Percentiles rank a stretch among this genome's conserved stretches.
Evolutionary conservation across 1,140 invertebrate genomes (phyloP).

Genomic region (Zeugodacus cucurbitae): DNA sequence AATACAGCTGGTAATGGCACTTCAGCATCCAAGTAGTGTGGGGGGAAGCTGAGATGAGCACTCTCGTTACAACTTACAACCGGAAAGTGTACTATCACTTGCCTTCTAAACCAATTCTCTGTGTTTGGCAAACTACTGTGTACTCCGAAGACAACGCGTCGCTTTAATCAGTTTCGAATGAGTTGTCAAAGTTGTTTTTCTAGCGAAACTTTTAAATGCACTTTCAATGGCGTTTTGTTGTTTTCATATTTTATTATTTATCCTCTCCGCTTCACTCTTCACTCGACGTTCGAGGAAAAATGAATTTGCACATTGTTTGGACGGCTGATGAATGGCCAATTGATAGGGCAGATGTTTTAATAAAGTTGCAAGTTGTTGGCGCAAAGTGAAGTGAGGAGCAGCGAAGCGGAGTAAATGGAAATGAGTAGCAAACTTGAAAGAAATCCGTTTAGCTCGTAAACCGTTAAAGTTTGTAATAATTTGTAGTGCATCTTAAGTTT

Average conservation of each 20-base stretch:
- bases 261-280: neutral
- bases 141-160: neutral
- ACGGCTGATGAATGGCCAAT: neutral
- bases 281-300: neutral
- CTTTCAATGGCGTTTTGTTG: neutral
- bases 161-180: slow-evolving; percentile 32
- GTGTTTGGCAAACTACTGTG: neutral
- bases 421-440: too few species aligned
- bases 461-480: too few species aligned
- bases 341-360: neutral
- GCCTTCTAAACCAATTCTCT: slow-evolving; percentile 6
- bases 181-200: slow-evolving; percentile 30
- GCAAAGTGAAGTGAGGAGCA: neutral
- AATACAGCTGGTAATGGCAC: neutral
- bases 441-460: too few species aligned
- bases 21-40: neutral
- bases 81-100: neutral
- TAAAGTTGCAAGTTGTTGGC: neutral
- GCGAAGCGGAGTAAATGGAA: neutral
- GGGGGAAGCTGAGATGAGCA: neutral
- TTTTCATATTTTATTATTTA: neutral
- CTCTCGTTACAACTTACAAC: neutral
- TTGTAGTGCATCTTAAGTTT: too few species aligned
- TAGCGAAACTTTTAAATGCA: slow-evolving; percentile 28
- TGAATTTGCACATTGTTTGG: slow-evolving; percentile 18